These are phyloP conservation scores for Oreamnos americanus DNA, from an alignment of 2,113 vertebrate species.

Conservation along the genomic window DNA sequence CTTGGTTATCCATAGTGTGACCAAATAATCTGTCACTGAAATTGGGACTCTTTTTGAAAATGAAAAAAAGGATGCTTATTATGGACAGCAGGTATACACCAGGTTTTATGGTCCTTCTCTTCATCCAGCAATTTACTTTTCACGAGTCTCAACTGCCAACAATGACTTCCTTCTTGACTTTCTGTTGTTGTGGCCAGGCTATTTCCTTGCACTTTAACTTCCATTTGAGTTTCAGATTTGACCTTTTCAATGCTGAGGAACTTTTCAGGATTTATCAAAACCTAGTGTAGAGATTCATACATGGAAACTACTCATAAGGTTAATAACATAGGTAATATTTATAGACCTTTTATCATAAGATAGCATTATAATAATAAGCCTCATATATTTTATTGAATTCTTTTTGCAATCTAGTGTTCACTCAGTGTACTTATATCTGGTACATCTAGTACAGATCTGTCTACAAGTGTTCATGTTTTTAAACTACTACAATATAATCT, in stretches of 20 bases:
- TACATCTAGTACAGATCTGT: neutral
- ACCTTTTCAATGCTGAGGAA: neutral
- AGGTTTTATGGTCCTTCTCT: neutral
- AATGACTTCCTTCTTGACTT: neutral
- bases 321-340: neutral
- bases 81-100: neutral
- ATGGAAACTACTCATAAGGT: neutral
- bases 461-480: neutral
- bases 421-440: neutral
- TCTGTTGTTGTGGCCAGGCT: neutral
- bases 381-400: neutral
- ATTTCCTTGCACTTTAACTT: neutral
- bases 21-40: neutral
- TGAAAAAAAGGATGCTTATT: neutral
- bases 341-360: neutral
- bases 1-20: neutral
- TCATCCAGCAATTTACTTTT: neutral
- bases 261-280: neutral
- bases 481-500: neutral
- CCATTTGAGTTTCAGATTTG: neutral
- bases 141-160: neutral
- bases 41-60: neutral
- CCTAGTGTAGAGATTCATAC: neutral
- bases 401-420: neutral
- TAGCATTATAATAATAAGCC: neutral